Evolutionary conservation across 92 coral and sea anemone species (phyloP), one percentile per base, ranked within the genome.

Genomic region (Ricordea florida): DNA sequence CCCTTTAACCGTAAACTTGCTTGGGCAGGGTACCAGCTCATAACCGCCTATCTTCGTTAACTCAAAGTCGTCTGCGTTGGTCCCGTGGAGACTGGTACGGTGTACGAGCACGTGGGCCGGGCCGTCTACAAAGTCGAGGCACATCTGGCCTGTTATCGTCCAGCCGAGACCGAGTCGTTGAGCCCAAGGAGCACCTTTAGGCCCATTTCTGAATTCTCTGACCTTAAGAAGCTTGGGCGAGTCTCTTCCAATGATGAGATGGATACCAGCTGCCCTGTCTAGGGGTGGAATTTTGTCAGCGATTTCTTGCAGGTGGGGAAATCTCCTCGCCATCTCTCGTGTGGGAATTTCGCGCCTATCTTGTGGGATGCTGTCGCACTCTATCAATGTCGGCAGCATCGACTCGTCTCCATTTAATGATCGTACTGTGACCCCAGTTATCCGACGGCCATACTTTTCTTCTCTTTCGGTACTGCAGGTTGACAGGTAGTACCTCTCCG

Each of bases 311-410:
- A 85, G 72, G 65, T 78, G 90, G 30, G 85, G 77, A 57, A 77
- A 85, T 13, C 84, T 78, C 71, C 79, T 51, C 37, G 82, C 78
- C 62, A 85, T 78, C 38, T 43, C 81, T 33, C 77, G 78, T n/a
- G 85, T 70, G 0, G 81, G 90, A 42, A 71, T 72, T 28, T 78
- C 82, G 15, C 85, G 28, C 77, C 32, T 56, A 46, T 78, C 90
- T 24, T 65, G 47, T 2, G 90, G 76, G 63, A 84, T 66, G 73
- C 66, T 22, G 73, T 84, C 83, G 69, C 90, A 63, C 68, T 86
- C 81, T 42, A 72, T 31, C 15, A 79, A 48, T 46, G 87, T 53
- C 26, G 83, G 87, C 7, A 73, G 72, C 13, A 57, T 55, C 2
- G 42, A 36, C 70, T 42, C 45, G 14, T 42, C 32, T 57, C 68